Percentiles rank a stretch among this genome's conserved stretches.
Evolutionary conservation across 2,797 vertebrate species (phyloP).

Genomic region (Esox masquinongy): DNA sequence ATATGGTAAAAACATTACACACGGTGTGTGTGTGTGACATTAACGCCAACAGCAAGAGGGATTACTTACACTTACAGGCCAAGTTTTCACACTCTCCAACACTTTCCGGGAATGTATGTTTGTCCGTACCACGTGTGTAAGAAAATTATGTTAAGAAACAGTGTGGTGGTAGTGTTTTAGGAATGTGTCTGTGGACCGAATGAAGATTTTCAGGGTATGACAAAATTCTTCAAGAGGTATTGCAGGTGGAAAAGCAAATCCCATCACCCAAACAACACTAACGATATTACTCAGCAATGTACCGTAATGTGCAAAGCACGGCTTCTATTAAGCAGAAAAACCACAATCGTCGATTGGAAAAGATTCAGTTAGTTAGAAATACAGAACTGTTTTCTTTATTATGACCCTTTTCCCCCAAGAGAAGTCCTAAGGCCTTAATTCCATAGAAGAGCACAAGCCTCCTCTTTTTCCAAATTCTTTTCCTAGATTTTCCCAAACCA

Average conservation of each 20-base stretch:
- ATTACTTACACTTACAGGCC: conserved; percentile 64
- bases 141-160: too few species aligned
- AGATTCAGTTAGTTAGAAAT: conserved; percentile 37
- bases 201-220: conserved; percentile 20
- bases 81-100: conserved; percentile 65
- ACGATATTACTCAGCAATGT: conserved; percentile 8
- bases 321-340: conserved; percentile 40
- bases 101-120: conserved; percentile 60
- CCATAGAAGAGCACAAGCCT: conserved; percentile 27
- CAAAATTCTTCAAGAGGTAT: conserved; percentile 42
- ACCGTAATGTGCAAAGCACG: background rate
- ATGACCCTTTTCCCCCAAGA: conserved; percentile 1
- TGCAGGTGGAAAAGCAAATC: conserved; percentile 42
- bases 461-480: conserved; percentile 12
- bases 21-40: conserved; percentile 49
- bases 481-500: conserved; percentile 17
- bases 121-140: background rate
- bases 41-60: conserved; percentile 58
- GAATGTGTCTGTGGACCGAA: conserved; percentile 20
- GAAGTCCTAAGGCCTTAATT: conserved; percentile 13
- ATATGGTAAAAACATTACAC: conserved; percentile 67
- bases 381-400: conserved; percentile 22
- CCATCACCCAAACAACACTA: conserved; percentile 29
- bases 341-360: conserved; percentile 30
- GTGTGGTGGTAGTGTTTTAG: conserved; percentile 49